Evolutionary conservation across 2,888 invertebrate species (phyloP), one percentile per base, ranked within the genome.

Genomic region (Apamea anceps): DNA sequence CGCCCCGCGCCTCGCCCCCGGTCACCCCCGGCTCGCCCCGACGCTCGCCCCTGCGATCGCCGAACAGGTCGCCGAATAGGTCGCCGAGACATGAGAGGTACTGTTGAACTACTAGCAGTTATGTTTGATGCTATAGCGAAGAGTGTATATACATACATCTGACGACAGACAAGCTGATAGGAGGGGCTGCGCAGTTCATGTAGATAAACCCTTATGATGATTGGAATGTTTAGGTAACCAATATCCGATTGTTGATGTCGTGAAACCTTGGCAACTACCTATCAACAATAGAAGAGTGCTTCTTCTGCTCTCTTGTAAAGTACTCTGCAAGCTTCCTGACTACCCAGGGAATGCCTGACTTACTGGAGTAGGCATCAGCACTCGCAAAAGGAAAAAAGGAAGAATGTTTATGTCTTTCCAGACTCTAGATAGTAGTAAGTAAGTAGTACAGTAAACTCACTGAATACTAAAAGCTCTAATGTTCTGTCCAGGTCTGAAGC

Each of bases 21-120:
- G 95, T 94, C 65, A 95, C 96, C 0, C 96, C 96, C 0, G 96
- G 96, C 45, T 96, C 96, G 2, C 96, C 96, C 2, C 93, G 96
- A 5, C 94, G 96, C 10, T 96, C 96, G 5, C 96, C 96, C 45
- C 91, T 91, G n/a, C 93, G 94, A 60, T 96, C 96, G 0, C 96
- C 96, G 10, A 92, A 93, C 74, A 93, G 94, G 1, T 96, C 96
- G 15, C 96, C 96, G 0, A 95, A 93, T 79, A 92, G 95, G 78
- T 96, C 96, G 5, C 96, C 96, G 15, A 92, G 96, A 72, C 93
- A 92, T 76, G 96, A 96, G 2, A 95, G 96, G 96, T 96, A 76
- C 28, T 37, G 12, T 21, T 48, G 28, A 13, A 28, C 13, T 28
- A 3, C 3, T 68, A n/a, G 21, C 2, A 12, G 4, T 21, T 28